These are phyloP conservation scores for Ladona fulva DNA, from an alignment of 1,140 invertebrate species.

Conservation along the genomic window DNA sequence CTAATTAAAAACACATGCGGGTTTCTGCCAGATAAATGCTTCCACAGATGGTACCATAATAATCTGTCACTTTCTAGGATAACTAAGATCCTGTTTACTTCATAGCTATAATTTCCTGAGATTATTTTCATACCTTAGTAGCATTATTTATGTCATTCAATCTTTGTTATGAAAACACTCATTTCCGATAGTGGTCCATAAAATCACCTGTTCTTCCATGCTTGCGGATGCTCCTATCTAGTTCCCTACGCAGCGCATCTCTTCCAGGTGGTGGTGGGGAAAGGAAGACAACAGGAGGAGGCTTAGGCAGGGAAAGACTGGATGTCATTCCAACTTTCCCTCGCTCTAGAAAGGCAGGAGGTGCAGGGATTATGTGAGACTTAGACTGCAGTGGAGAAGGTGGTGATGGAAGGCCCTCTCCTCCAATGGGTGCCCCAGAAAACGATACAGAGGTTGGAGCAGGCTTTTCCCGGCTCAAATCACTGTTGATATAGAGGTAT, in stretches of 20 bases:
- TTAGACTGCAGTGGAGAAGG: neutral
- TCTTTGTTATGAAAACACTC: no score
- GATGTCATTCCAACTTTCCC: neutral
- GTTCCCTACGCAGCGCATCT: neutral
- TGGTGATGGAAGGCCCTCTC: neutral
- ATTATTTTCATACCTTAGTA: no score
- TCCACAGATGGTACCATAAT: no score
- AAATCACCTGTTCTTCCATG: slow-evolving; percentile 9
- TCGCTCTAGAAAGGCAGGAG: neutral
- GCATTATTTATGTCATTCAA: no score
- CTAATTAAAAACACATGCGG: no score
- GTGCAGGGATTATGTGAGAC: neutral
- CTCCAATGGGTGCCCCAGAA: neutral
- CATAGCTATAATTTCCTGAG: no score
- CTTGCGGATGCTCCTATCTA: neutral
- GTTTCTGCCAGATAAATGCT: no score
- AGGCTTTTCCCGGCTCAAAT: neutral
- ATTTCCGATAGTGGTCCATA: no score
- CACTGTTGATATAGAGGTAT: neutral
- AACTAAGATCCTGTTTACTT: no score
- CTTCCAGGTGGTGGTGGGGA: slow-evolving; percentile 1
- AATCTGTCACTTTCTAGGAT: no score
- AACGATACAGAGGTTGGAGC: neutral
- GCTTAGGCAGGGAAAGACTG: neutral
- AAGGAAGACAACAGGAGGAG: neutral